Evolutionary conservation across 1,140 invertebrate species (phyloP).

Genomic region (Cydia fagiglandana): DNA sequence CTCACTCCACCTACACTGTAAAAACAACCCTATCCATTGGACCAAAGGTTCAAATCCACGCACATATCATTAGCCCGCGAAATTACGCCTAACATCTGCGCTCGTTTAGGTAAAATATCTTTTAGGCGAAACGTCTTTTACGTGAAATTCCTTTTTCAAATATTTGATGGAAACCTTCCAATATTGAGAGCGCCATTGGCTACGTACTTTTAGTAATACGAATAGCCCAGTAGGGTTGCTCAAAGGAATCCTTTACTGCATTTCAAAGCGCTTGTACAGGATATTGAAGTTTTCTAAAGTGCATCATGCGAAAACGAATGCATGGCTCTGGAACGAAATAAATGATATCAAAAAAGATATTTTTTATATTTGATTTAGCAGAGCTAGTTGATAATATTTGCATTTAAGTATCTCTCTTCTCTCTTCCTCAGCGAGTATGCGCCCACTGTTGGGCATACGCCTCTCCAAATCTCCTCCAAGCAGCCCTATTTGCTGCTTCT

Average conservation of each 20-base stretch:
- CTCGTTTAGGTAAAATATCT: constrained; percentile 7
- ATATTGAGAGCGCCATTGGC: constrained; percentile 6
- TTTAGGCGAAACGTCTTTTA: background rate
- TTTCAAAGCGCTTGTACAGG: background rate
- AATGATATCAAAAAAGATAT: no score
- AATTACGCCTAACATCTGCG: background rate
- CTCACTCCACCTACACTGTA: background rate
- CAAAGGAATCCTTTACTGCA: constrained; percentile 5
- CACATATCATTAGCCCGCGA: background rate
- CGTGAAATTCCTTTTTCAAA: constrained; percentile 16
- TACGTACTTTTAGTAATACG: background rate
- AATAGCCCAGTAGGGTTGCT: background rate
- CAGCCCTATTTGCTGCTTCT: no score
- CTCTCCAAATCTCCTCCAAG: no score
- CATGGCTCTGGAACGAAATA: background rate
- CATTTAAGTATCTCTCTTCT: no score
- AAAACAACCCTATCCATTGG: background rate
- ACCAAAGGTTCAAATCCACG: background rate
- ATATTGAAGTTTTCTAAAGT: constrained; percentile 4
- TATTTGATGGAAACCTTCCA: constrained; percentile 16
- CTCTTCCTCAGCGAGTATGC: no score
- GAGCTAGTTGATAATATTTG: no score
- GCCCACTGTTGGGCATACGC: no score
- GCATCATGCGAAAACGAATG: background rate
- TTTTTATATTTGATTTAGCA: no score